These are phyloP conservation scores for Petrophora chlorosata DNA, from an alignment of 2,888 invertebrate genomes.

Conservation along the genomic window DNA sequence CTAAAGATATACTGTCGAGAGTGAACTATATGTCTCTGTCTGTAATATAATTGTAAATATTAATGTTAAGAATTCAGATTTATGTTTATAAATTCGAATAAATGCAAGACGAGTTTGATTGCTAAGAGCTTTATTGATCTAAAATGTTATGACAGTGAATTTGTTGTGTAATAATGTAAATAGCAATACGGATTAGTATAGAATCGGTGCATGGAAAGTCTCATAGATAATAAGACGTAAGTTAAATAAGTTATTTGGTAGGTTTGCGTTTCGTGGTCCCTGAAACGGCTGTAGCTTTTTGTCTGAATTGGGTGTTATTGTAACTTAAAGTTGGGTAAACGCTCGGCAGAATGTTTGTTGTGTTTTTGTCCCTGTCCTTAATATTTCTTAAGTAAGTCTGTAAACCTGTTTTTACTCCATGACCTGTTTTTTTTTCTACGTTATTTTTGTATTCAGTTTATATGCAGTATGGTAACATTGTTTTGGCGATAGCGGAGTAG, in stretches of 20 bases:
- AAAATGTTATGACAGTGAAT: slow-evolving; percentile 37
- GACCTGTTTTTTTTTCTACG: slow-evolving; percentile 37
- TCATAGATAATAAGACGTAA: slow-evolving; percentile 47
- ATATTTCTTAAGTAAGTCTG: neutral
- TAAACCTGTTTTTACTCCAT: slow-evolving; percentile 20
- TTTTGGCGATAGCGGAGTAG: slow-evolving; percentile 17
- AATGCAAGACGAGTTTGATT: slow-evolving; percentile 48
- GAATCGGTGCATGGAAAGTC: slow-evolving; percentile 61
- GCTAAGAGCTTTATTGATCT: slow-evolving; percentile 62
- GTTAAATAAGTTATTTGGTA: slow-evolving; percentile 20
- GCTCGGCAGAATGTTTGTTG: slow-evolving; percentile 10
- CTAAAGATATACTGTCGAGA: slow-evolving; percentile 31
- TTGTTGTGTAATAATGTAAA: slow-evolving; percentile 42
- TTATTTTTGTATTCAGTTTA: slow-evolving; percentile 18
- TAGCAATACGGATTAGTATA: slow-evolving; percentile 45
- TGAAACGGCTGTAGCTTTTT: slow-evolving; percentile 14
- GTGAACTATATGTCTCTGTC: slow-evolving; percentile 27
- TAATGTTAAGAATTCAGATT: slow-evolving; percentile 39
- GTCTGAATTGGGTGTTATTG: slow-evolving; percentile 13
- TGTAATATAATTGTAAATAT: slow-evolving; percentile 52
- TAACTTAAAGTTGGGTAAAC: slow-evolving; percentile 22
- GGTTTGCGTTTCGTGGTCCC: slow-evolving; percentile 22
- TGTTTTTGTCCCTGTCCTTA: too few relatives aligned
- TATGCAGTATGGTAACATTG: neutral
- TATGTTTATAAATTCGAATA: slow-evolving; percentile 57